Base-by-base conservation (phyloP, 2,113 vertebrate genomes). In the Speoplatyrhinus poulsoni region DNA sequence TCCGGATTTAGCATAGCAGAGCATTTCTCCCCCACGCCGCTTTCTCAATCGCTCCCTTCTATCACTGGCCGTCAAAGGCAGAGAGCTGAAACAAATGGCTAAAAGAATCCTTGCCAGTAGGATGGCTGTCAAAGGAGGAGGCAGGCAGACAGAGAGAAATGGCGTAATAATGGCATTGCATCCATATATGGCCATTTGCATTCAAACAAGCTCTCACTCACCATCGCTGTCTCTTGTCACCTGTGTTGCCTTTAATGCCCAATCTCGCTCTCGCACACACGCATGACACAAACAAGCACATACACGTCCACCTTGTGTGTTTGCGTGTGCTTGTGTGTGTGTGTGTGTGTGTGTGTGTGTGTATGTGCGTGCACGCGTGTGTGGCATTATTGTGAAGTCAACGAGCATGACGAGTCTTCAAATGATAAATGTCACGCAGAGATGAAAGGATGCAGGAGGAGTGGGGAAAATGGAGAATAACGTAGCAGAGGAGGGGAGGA, bases 341-440 rank as follows among this genome's bases (percentile, higher is more conserved):
- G n/a, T n/a, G n/a, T n/a, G n/a, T 59, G 46, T 60, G 41, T 19
- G 36, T 33, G 26, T 26, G 26, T 26, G 55, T n/a, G n/a, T n/a
- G n/a, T n/a, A 16, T 5, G 46, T 46, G 52, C 69, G 65, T 50
- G 32, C 48, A 74, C 77, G 80, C 84, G 62, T 81, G 60, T 49
- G 7, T 46, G 72, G 59, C 46, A 56, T 78, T 83, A 77, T 79
- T 86, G 61, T 50, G 72, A 87, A 75, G 65, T 52, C 46, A 0
- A 67, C 50, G 56, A 65, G 50, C 67, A 68, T 66, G 73, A 59
- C 57, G 60, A 48, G 69, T 69, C 82, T 87, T 82, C 68, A 69
- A 87, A 88, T 81, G 74, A 66, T 75, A 91, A 91, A 88, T 91
- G 87, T 89, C 88, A 91, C 64, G 68, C 53, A 16, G 41, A 83